These are phyloP conservation scores for Tetropium fuscum DNA, from an alignment of 2,888 invertebrate species.

Conservation along the genomic window DNA sequence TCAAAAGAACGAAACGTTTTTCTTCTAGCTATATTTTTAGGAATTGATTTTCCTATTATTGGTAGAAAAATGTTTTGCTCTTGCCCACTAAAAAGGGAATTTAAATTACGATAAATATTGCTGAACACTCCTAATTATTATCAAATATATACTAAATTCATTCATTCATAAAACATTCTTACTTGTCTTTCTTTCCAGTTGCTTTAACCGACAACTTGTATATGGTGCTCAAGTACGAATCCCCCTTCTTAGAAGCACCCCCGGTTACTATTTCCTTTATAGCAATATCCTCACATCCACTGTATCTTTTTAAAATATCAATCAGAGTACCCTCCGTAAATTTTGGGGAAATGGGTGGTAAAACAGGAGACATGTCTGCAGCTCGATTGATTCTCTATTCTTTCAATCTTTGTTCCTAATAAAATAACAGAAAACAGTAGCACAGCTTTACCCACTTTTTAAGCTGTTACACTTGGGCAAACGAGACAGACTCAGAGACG, in stretches of 20 bases:
- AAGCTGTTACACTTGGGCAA: too few relatives aligned
- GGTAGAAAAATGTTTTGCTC: slow-evolving; percentile 64
- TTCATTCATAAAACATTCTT: slow-evolving; percentile 29
- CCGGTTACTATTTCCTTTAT: slow-evolving; percentile 67
- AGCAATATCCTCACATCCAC: slow-evolving; percentile 41
- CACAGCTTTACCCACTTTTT: too few relatives aligned
- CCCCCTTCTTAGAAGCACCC: slow-evolving; percentile 71
- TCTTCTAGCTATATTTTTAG: slow-evolving; percentile 72
- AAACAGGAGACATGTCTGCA: too few relatives aligned
- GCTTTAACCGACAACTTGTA: slow-evolving; percentile 72
- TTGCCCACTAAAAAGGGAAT: slow-evolving; percentile 24
- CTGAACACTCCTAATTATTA: neutral
- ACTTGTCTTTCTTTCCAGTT: slow-evolving; percentile 51
- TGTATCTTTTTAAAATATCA: slow-evolving; percentile 46
- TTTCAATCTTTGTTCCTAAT: too few relatives aligned
- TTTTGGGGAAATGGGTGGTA: slow-evolving; percentile 44
- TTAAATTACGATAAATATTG: neutral
- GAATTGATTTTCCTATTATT: slow-evolving; percentile 76
- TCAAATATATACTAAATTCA: neutral
- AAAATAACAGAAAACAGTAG: too few relatives aligned
- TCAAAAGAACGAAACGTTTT: slow-evolving; percentile 75
- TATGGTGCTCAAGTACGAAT: slow-evolving; percentile 77
- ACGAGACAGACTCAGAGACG: too few relatives aligned
- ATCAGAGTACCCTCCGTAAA: slow-evolving; percentile 48
- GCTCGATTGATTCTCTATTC: too few relatives aligned